Percentiles rank a stretch among this genome's conserved stretches.
phyloP scores from a whole-genome alignment of 2,113 vertebrate species.

The Phaethon lepturus region DNA sequence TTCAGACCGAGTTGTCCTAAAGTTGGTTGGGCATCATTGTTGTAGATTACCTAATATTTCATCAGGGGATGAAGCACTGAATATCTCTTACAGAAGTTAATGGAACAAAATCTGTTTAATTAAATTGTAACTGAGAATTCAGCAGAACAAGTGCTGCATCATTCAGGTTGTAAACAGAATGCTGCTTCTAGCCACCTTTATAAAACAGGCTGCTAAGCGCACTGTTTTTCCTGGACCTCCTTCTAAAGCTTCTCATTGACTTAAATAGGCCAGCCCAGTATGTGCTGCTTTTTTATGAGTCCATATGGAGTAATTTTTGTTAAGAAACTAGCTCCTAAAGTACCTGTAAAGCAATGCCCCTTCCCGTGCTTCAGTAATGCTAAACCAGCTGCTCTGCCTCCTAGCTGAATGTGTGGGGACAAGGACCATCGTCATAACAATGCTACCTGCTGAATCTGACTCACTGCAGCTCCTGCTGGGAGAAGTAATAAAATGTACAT shows the following conservation, averaged over 20 bases:
- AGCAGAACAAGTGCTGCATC: not conserved
- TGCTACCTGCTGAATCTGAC: slow-evolving; percentile 27
- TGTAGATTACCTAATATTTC: not conserved
- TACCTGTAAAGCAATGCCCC: not conserved
- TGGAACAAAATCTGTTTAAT: not conserved
- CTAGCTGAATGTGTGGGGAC: not conserved
- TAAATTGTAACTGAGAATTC: not conserved
- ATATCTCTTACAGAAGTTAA: not conserved
- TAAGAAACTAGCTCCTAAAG: not conserved
- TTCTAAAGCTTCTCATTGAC: not conserved
- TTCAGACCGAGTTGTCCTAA: not conserved
- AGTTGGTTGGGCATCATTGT: not conserved
- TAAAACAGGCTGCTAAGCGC: not conserved
- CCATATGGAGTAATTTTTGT: not conserved
- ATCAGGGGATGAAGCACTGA: not conserved
- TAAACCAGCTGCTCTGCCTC: not conserved
- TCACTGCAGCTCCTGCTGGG: slow-evolving; percentile 20
- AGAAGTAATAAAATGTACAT: not conserved
- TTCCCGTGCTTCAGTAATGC: not conserved
- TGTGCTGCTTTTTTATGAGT: not conserved
- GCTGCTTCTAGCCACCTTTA: not conserved
- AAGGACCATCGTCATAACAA: not conserved
- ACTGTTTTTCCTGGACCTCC: not conserved
- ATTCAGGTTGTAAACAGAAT: not conserved
- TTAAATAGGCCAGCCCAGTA: not conserved